Conservation (phyloP, 2,888 invertebrate genomes). For the Ectemnius continuus region DNA sequence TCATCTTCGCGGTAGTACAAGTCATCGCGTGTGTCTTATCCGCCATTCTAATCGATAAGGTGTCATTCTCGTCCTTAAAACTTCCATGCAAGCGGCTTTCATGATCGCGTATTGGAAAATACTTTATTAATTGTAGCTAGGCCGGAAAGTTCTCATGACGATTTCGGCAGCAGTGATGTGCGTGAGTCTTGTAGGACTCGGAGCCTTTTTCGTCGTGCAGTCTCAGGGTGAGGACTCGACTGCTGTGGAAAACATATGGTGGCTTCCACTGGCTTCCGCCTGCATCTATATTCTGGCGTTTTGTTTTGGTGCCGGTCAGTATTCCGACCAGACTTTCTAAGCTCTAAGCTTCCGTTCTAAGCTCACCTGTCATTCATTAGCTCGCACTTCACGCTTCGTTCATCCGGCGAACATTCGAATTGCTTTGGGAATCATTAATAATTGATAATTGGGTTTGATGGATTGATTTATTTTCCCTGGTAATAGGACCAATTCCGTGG, state of each 20-base stretch:
- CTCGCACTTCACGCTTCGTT: not conserved
- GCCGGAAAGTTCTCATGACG: conserved; percentile 87
- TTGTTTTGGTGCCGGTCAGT: conserved; percentile 75
- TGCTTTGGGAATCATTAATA: not conserved
- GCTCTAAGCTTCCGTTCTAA: not conserved
- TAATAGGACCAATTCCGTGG: conserved; percentile 79
- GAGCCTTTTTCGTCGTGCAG: conserved; percentile 82
- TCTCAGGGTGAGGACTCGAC: conserved; percentile 52
- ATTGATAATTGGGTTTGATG: not conserved
- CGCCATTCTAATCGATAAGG: conserved; percentile 87
- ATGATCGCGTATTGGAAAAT: not conserved
- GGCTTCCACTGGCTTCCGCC: conserved; percentile 76
- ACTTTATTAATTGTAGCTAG: conserved; percentile 78
- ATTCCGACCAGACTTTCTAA: conserved; percentile 2
- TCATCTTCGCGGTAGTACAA: conserved; percentile 83
- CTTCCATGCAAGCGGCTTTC: not conserved
- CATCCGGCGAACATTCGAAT: not conserved
- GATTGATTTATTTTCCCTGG: not conserved
- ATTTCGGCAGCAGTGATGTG: conserved; percentile 85
- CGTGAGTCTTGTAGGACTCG: conserved; percentile 83
- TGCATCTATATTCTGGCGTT: conserved; percentile 77
- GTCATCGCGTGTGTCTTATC: conserved; percentile 86
- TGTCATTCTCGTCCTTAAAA: conserved; percentile 24
- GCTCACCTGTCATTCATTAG: conserved; percentile 5
- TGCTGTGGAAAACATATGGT: conserved; percentile 62